Conservation (phyloP, 1,140 invertebrate genomes). For the Drosophila baimaii region DNA sequence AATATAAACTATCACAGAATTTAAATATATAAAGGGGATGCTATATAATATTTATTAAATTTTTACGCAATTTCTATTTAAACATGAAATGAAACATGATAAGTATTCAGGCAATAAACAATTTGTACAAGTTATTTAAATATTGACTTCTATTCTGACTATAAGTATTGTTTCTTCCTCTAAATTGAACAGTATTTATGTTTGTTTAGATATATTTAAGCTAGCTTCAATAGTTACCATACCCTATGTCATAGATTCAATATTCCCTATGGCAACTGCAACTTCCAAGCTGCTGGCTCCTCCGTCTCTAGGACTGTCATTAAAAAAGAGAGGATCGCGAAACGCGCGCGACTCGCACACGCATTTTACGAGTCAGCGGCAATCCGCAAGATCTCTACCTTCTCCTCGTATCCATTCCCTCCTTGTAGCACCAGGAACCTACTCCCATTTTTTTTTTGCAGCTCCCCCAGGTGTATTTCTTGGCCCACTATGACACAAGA, state of each 20-base stretch:
- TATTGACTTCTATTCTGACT: no score
- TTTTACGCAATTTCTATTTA: no score
- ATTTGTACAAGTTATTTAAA: no score
- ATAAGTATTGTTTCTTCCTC: background rate
- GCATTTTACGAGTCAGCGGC: constrained; percentile 79
- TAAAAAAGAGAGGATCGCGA: constrained; percentile 63
- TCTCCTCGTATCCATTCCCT: background rate
- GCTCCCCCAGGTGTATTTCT: constrained; percentile 36
- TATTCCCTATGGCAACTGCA: constrained; percentile 25
- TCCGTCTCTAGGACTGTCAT: constrained; percentile 69
- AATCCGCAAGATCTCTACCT: constrained; percentile 40
- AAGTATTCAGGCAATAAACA: no score
- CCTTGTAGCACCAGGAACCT: background rate
- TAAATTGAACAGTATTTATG: background rate
- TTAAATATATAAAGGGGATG: background rate
- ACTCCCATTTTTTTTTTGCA: constrained; percentile 3
- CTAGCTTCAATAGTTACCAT: background rate
- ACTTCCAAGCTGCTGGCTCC: constrained; percentile 37
- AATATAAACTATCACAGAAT: no score
- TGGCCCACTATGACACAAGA: constrained; percentile 63
- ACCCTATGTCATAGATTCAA: constrained; percentile 1
- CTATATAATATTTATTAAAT: background rate
- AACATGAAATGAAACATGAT: no score
- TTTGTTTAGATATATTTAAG: background rate
- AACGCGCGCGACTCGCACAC: constrained; percentile 76